phyloP scores from a whole-genome alignment of 1,140 invertebrate species.

The Drosophila bocqueti region DNA sequence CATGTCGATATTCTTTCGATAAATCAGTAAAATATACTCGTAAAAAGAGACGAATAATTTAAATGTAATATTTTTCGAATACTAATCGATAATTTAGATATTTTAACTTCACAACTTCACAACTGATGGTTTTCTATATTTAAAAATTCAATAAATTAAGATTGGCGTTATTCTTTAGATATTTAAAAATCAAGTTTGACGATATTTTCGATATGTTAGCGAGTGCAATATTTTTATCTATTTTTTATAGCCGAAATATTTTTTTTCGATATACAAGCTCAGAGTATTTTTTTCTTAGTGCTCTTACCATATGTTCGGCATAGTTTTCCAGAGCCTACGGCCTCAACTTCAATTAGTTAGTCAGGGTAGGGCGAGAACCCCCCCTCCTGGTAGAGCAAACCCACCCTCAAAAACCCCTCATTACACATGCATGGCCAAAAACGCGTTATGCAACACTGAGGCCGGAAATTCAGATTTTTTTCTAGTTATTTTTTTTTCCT shows the following conservation, averaged over 20 bases:
- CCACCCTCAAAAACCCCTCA: constrained; percentile 8
- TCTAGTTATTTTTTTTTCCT: constrained; percentile 8
- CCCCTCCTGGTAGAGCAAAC: neutral
- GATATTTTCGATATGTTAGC: neutral
- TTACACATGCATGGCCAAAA: constrained; percentile 51
- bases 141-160: neutral
- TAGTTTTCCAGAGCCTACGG: constrained; percentile 17
- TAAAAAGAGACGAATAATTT: neutral
- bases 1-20: too few species aligned
- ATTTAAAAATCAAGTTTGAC: neutral
- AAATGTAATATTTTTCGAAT: too few species aligned
- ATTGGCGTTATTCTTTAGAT: neutral
- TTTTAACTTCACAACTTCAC: neutral
- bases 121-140: neutral
- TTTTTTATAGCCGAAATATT: too few species aligned
- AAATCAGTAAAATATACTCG: neutral
- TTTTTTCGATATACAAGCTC: too few species aligned
- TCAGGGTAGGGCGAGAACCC: neutral
- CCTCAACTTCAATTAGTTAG: constrained; percentile 41
- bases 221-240: neutral
- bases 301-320: constrained; percentile 1
- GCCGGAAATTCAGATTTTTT: constrained; percentile 45
- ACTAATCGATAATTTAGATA: neutral
- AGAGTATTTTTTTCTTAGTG: neutral
- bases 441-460: constrained; percentile 46